Conservation (phyloP, 2,888 invertebrate genomes). For the Pterobdella sp. region DNA sequence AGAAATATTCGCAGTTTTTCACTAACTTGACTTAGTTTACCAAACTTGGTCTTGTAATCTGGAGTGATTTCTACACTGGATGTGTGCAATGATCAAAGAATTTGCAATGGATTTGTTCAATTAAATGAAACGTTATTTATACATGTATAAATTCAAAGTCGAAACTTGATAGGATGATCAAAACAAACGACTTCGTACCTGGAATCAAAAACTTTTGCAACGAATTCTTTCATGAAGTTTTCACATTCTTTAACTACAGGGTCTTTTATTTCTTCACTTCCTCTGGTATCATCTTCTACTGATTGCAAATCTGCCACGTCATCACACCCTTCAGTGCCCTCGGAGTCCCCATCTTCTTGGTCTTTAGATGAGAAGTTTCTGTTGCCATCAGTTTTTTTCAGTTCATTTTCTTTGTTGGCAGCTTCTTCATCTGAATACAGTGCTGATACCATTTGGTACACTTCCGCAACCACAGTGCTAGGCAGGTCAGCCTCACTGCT, state of each 20-base stretch:
- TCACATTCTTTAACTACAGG: slow-evolving; percentile 31
- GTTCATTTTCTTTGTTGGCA: background rate
- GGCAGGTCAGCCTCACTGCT: slow-evolving; percentile 24
- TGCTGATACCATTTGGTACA: slow-evolving; percentile 22
- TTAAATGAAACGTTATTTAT: background rate
- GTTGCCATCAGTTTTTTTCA: background rate
- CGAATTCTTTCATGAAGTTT: slow-evolving; percentile 59
- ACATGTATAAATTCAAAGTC: background rate
- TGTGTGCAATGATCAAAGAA: slow-evolving; percentile 20
- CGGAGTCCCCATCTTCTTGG: slow-evolving; percentile 33
- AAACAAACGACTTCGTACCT: slow-evolving; percentile 41
- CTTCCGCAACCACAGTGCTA: slow-evolving; percentile 17
- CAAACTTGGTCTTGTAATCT: slow-evolving; percentile 63
- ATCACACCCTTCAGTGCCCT: slow-evolving; percentile 38
- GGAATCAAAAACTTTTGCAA: slow-evolving; percentile 59
- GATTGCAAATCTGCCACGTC: slow-evolving; percentile 30
- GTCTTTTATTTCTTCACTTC: slow-evolving; percentile 31
- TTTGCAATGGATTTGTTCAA: background rate
- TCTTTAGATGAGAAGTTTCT: background rate
- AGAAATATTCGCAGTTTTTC: background rate
- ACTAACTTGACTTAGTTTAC: slow-evolving; percentile 57
- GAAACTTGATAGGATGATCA: background rate
- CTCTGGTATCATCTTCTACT: background rate
- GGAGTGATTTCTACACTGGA: slow-evolving; percentile 56
- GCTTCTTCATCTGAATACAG: slow-evolving; percentile 17